Evolutionary conservation across 23 tunicate genomes (phyloP).

Genomic region (Styela clava): DNA sequence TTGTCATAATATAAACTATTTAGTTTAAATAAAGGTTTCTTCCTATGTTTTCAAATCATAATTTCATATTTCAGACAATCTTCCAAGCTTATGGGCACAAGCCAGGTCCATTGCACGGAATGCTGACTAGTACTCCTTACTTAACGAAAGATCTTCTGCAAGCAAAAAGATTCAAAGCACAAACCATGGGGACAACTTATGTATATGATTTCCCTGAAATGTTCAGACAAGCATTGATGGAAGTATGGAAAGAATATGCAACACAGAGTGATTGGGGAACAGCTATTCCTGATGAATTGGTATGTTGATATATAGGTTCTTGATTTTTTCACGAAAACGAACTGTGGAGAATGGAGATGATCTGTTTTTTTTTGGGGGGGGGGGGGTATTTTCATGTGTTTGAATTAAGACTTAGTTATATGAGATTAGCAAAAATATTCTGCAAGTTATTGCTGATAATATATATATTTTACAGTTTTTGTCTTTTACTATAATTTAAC

Average conservation of each 20-base stretch:
- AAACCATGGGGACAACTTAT: slow-evolving; percentile 91
- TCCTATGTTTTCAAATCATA: no score
- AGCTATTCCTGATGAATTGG: slow-evolving; percentile 78
- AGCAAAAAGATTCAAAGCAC: slow-evolving; percentile 97
- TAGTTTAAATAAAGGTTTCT: no score
- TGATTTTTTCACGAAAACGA: no score
- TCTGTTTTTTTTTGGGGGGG: not conserved
- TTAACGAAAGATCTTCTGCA: slow-evolving; percentile 97
- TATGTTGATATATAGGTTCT: slow-evolving; percentile 9
- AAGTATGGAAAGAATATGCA: slow-evolving; percentile 68
- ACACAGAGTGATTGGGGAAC: slow-evolving; percentile 70
- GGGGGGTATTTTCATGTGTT: no score
- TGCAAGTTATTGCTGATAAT: no score
- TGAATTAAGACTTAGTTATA: no score
- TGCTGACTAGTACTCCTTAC: slow-evolving; percentile 95
- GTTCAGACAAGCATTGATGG: slow-evolving; percentile 58
- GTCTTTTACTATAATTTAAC: no score
- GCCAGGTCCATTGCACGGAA: slow-evolving; percentile 89
- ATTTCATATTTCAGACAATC: slow-evolving; percentile 75
- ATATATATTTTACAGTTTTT: no score
- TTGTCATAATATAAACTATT: no score
- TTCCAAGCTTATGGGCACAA: slow-evolving; percentile 80
- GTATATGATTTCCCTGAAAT: slow-evolving; percentile 96
- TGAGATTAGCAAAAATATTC: no score
- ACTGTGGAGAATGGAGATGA: not conserved